Percentiles rank a stretch among this genome's conserved stretches.
Conservation (phyloP, 2,797 vertebrate genomes). For the Falco berigora region DNA sequence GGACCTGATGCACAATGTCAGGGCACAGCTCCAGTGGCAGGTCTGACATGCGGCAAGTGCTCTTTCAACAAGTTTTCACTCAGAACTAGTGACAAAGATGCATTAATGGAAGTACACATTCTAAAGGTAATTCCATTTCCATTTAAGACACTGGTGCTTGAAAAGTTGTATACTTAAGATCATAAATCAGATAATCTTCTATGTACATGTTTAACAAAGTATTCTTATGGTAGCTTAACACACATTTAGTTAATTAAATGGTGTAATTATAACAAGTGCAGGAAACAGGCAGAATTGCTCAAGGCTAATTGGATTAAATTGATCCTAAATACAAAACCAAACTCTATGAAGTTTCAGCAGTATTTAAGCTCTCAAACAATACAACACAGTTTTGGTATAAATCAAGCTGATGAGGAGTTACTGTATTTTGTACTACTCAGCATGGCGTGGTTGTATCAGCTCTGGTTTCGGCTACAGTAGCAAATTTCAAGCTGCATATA, state of each 20-base stretch:
- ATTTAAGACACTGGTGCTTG: background rate
- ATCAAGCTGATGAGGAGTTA: background rate
- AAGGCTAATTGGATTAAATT: background rate
- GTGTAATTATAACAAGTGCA: background rate
- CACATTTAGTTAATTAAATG: background rate
- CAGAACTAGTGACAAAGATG: background rate
- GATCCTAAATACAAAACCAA: background rate
- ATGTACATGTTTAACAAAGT: background rate
- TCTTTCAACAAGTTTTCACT: background rate
- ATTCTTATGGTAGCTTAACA: background rate
- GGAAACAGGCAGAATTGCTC: background rate
- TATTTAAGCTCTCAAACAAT: background rate
- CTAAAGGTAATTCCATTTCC: background rate
- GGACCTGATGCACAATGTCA: background rate
- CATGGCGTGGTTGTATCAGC: background rate
- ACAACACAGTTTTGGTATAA: background rate
- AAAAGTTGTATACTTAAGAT: background rate
- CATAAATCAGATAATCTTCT: background rate
- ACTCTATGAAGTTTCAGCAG: background rate
- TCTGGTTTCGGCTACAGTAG: background rate
- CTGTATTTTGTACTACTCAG: background rate
- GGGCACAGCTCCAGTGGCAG: background rate
- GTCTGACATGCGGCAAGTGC: background rate
- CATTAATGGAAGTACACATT: background rate
- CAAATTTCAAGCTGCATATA: background rate